phyloP scores from a whole-genome alignment of 2,797 vertebrate genomes.

The Liparis tanakae region DNA sequence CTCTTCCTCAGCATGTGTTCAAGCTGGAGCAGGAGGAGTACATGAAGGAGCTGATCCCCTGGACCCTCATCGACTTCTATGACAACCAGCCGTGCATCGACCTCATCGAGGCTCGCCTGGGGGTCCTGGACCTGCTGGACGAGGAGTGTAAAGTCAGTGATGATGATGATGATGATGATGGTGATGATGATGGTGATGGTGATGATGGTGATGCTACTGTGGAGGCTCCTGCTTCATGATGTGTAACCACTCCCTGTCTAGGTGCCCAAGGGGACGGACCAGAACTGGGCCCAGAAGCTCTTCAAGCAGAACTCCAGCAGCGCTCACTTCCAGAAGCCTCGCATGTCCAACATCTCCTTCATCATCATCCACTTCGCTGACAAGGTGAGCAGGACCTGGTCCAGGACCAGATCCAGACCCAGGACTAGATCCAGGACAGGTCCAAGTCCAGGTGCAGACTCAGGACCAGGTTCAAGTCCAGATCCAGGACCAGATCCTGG shows the following conservation, averaged over 20 bases:
- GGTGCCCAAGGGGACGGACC: constrained; percentile 95
- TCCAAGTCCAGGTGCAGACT: too few relatives aligned
- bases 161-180: too few relatives aligned
- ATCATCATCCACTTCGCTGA: constrained; percentile 94
- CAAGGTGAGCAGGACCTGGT: constrained; percentile 85
- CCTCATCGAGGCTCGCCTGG: constrained; percentile 94
- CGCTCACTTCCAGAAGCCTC: constrained; percentile 95
- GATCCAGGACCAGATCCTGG: neutral
- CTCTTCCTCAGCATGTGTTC: constrained; percentile 87
- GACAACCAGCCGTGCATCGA: constrained; percentile 99
- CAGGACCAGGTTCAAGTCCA: too few relatives aligned
- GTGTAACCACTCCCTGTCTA: constrained; percentile 49
- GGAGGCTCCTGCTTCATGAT: neutral
- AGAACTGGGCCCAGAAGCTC: constrained; percentile 96
- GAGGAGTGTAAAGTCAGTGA: constrained; percentile 93
- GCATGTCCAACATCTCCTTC: constrained; percentile 94
- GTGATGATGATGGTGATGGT: too few relatives aligned
- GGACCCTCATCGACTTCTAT: constrained; percentile 99
- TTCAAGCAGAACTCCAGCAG: constrained; percentile 85
- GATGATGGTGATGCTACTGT: neutral
- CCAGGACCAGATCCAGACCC: neutral
- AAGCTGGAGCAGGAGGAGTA: constrained; percentile 99
- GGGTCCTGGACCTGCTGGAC: constrained; percentile 94
- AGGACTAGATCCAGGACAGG: neutral
- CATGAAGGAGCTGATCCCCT: constrained; percentile 98